phyloP scores from a whole-genome alignment of 1,140 invertebrate genomes.

The Atta colombica region DNA sequence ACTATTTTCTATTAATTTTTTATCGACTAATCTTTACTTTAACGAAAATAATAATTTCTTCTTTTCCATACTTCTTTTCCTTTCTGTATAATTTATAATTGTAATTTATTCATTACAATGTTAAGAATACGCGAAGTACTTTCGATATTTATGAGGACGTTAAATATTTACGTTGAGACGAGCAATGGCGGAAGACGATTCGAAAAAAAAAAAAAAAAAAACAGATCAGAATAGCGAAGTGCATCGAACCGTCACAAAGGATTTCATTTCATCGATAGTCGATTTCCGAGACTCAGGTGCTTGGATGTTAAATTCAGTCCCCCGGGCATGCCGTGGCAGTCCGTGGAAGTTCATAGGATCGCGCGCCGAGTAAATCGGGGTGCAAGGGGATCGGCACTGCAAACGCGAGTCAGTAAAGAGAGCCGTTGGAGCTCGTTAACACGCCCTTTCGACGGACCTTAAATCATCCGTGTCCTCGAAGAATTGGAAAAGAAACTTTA shows the following conservation, averaged over 20 bases:
- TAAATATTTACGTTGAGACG: constrained; percentile 12
- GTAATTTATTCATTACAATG: not conserved
- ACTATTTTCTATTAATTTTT: not conserved
- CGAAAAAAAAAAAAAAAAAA: constrained; percentile 7
- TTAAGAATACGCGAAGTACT: not conserved
- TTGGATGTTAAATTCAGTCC: constrained; percentile 43
- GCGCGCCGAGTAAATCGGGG: constrained; percentile 59
- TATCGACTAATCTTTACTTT: not conserved
- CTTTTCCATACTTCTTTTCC: not conserved
- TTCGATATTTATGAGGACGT: not conserved
- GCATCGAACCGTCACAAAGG: constrained; percentile 33
- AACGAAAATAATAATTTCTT: not conserved
- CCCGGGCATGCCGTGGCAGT: constrained; percentile 3
- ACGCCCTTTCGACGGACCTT: constrained; percentile 68
- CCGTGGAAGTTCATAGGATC: constrained; percentile 65
- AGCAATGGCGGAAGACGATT: constrained; percentile 13
- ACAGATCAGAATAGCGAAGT: constrained; percentile 9
- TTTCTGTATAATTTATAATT: not conserved
- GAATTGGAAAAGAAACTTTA: constrained; percentile 66
- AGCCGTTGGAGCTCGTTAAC: constrained; percentile 68
- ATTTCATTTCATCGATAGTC: constrained; percentile 67
- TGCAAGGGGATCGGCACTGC: constrained; percentile 13
- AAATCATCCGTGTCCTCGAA: constrained; percentile 69
- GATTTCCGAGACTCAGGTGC: constrained; percentile 74
- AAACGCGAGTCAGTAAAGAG: constrained; percentile 35